phyloP scores from a whole-genome alignment of 35 echinoderm and acorn worm genomes.

The Strongylocentrotus purpuratus region DNA sequence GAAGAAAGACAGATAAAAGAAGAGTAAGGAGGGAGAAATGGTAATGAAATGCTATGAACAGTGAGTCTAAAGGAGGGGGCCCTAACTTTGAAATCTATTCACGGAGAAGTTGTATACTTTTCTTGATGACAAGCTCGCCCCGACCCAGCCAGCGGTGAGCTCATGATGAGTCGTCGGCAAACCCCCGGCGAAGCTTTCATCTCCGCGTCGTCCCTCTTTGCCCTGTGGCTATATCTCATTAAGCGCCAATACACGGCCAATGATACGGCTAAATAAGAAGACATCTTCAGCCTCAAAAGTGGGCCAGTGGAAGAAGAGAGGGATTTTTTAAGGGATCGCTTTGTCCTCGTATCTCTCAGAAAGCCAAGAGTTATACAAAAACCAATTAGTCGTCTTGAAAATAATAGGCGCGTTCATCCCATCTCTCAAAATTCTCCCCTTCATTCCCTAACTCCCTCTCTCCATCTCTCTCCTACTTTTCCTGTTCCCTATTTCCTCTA shows the following conservation, averaged over 20 bases:
- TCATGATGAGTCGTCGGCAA: conserved; percentile 40
- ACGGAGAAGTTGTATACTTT: not conserved
- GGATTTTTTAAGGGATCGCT: not conserved
- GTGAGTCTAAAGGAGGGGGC: not conserved
- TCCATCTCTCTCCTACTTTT: not conserved
- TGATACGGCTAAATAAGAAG: conserved; percentile 9
- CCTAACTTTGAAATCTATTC: conserved; percentile 13
- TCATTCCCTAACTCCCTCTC: not conserved
- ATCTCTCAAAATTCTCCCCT: not conserved
- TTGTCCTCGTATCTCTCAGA: not conserved
- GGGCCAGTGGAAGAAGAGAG: not conserved
- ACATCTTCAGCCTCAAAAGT: not conserved
- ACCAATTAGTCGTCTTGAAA: conserved; percentile 4
- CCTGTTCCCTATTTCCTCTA: not conserved
- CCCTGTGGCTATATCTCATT: conserved; percentile 36
- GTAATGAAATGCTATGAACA: not conserved
- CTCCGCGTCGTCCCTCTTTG: not conserved
- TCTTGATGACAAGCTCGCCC: conserved; percentile 21
- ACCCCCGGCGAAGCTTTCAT: conserved; percentile 36
- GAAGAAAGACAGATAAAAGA: not conserved
- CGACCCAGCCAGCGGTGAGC: not conserved
- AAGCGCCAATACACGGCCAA: conserved; percentile 18
- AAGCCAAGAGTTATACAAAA: not conserved
- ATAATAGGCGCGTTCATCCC: not conserved
- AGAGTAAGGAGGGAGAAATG: not conserved